Conservation (phyloP, 1,140 invertebrate species). For the Apis florea region DNA sequence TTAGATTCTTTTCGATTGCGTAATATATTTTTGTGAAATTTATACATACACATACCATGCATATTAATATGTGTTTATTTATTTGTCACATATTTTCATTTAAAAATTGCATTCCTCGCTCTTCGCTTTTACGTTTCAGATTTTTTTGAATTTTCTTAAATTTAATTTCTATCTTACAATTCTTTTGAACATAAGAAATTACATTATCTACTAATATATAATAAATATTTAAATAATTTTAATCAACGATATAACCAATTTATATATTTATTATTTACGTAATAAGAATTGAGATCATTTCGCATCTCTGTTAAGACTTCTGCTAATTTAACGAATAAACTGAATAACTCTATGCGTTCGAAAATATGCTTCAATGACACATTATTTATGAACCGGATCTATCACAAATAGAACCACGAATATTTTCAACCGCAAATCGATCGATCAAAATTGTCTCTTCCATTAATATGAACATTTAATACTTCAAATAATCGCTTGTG, state of each 20-base stretch:
- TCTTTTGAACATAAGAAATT: neutral
- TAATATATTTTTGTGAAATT: too few relatives aligned
- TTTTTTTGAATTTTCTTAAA: too few relatives aligned
- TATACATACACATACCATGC: too few relatives aligned
- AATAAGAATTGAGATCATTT: neutral
- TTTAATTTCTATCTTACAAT: neutral
- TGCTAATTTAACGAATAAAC: slow-evolving; percentile 1
- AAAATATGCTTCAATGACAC: neutral
- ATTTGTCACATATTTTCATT: too few relatives aligned
- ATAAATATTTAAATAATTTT: neutral
- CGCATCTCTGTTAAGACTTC: neutral
- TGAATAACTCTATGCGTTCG: neutral
- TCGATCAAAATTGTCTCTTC: neutral
- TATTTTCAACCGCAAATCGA: neutral
- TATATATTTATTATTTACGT: neutral
- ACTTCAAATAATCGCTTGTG: too few relatives aligned
- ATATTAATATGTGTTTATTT: too few relatives aligned
- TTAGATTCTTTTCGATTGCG: too few relatives aligned
- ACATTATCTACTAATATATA: too few relatives aligned
- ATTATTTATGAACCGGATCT: neutral
- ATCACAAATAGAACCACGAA: neutral
- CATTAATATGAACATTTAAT: too few relatives aligned
- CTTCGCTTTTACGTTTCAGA: too few relatives aligned
- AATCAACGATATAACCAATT: neutral
- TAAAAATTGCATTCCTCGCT: too few relatives aligned